These are phyloP conservation scores for Spilogale gracilis DNA, from an alignment of 2,113 vertebrate species.

Conservation along the genomic window DNA sequence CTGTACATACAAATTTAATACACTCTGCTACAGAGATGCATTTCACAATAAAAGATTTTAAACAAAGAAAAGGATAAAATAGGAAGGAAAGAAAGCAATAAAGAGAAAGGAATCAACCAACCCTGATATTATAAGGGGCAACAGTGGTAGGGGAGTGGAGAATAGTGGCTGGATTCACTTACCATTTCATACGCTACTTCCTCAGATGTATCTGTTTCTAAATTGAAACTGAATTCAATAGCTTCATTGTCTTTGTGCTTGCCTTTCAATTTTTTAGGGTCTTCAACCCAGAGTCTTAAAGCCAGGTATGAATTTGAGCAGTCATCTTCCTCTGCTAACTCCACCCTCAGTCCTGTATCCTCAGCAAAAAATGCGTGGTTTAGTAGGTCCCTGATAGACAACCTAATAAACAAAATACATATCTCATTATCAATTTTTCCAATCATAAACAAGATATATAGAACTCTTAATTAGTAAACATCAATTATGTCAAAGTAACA, in stretches of 20 bases:
- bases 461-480: conserved; percentile 28
- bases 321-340: conserved; percentile 95
- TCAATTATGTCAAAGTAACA: conserved; percentile 34
- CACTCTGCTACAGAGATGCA: background rate
- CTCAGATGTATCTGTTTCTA: conserved; percentile 94
- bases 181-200: conserved; percentile 98
- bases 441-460: conserved; percentile 44
- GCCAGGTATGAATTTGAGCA: conserved; percentile 91
- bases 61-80: conserved; percentile 57
- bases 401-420: conserved; percentile 83
- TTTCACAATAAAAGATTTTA: conserved; percentile 47
- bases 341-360: conserved; percentile 96
- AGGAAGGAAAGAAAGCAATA: conserved; percentile 40
- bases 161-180: conserved; percentile 74
- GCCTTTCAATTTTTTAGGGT: conserved; percentile 97
- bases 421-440: conserved; percentile 52
- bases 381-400: conserved; percentile 94
- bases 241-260: conserved; percentile 99
- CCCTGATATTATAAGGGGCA: background rate
- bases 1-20: conserved; percentile 12
- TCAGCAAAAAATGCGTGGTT: conserved; percentile 96
- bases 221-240: conserved; percentile 97
- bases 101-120: background rate
- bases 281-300: conserved; percentile 96
- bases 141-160: background rate